phyloP scores from a whole-genome alignment of 2,888 invertebrate species.

The Drosophila subsilvestris region DNA sequence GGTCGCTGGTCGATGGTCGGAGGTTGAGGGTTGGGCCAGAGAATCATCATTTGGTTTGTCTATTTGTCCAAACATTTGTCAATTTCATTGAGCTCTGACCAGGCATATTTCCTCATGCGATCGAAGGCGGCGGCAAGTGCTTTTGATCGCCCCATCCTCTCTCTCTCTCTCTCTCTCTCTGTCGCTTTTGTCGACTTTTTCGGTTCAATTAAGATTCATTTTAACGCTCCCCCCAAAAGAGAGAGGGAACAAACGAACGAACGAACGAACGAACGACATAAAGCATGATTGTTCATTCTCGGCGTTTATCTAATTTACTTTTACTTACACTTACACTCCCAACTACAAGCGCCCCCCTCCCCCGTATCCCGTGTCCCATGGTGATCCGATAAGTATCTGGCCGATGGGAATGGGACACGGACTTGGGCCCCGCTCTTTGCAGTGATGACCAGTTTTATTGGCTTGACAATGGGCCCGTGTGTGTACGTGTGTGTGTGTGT shows the following conservation, averaged over 20 bases:
- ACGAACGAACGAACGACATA: background rate
- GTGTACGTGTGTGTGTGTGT: too few species aligned
- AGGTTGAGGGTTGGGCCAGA: slow-evolving; percentile 5
- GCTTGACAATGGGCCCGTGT: slow-evolving; percentile 76
- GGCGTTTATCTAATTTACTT: slow-evolving; percentile 78
- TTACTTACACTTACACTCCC: slow-evolving; percentile 66
- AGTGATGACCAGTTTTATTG: slow-evolving; percentile 60
- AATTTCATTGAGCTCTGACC: slow-evolving; percentile 78
- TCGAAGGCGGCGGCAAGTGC: slow-evolving; percentile 51
- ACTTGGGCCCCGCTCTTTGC: background rate
- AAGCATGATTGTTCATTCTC: slow-evolving; percentile 66
- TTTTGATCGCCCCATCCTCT: slow-evolving; percentile 55
- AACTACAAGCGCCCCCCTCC: slow-evolving; percentile 61
- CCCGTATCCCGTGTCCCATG: slow-evolving; percentile 35
- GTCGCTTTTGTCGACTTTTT: slow-evolving; percentile 30
- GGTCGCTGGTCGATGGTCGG: background rate
- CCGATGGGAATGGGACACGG: slow-evolving; percentile 21
- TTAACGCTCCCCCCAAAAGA: slow-evolving; percentile 49
- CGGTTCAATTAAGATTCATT: slow-evolving; percentile 77
- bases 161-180: background rate
- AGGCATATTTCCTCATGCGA: slow-evolving; percentile 62
- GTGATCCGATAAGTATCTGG: slow-evolving; percentile 18
- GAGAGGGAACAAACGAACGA: slow-evolving; percentile 3
- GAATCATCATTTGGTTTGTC: slow-evolving; percentile 64
- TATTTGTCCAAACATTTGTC: slow-evolving; percentile 79